Conservation (phyloP, 2,113 vertebrate species). For the Macroglossus sobrinus region DNA sequence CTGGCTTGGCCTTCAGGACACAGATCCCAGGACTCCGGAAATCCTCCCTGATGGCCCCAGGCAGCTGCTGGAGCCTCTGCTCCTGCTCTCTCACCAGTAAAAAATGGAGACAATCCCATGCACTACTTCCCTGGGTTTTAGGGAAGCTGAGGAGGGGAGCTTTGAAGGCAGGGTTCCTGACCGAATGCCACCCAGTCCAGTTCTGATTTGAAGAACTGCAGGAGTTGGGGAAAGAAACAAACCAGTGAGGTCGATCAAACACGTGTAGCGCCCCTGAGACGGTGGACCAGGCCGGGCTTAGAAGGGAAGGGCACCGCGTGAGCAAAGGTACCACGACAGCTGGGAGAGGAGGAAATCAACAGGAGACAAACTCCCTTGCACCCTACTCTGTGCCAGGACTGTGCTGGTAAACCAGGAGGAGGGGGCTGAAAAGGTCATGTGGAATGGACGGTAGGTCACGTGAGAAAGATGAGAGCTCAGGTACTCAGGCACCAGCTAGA, state of each 20-base stretch:
- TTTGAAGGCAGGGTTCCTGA: not conserved
- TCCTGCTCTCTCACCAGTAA: not conserved
- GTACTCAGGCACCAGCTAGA: not conserved
- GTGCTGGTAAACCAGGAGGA: not conserved
- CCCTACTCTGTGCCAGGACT: not conserved
- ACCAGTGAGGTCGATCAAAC: not conserved
- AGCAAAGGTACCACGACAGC: not conserved
- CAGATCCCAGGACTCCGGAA: not conserved
- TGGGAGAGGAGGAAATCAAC: not conserved
- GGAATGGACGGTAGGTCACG: too few relatives aligned
- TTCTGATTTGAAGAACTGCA: not conserved
- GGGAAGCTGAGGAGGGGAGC: not conserved
- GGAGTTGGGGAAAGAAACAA: not conserved
- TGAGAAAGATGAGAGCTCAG: not conserved
- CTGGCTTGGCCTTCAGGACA: not conserved
- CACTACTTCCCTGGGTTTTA: not conserved
- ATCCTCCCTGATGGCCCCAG: not conserved
- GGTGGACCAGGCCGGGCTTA: not conserved
- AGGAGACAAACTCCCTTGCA: not conserved
- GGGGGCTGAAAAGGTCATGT: not conserved
- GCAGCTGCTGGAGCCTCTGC: not conserved
- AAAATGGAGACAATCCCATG: not conserved
- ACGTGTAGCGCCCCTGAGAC: not conserved
- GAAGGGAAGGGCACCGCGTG: not conserved
- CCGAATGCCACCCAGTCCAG: fast-evolving